Evolutionary conservation across 2,888 invertebrate genomes (phyloP), one percentile per base, ranked within the genome.

Genomic region (Cephus nigrinus): DNA sequence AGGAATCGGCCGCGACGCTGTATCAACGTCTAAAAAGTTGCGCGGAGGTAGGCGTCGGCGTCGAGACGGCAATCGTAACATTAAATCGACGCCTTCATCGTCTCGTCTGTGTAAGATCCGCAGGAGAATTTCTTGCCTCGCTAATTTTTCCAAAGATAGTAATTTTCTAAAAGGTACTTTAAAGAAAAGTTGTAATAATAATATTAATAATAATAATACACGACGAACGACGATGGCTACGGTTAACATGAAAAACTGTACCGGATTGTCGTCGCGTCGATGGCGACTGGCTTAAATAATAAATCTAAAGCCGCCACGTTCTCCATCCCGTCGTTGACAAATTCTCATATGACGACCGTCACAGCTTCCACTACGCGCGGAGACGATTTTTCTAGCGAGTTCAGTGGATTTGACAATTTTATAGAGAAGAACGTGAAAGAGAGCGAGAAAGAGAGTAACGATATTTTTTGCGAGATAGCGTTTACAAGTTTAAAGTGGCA

Each of bases 401-500:
- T 81, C 83, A 83, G 83, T 82, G 81, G 81, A 86, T 85, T 84
- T 82, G 81, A 84, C 85, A 87, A 86, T 90, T 88, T 89, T 88
- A 89, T 88, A 89, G 86, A 90, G 86, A 86, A 86, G 81, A 81
- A 81, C 78, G 82, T 78, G 69, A 78, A 68, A 76, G 83, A 83
- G 69, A 78, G 75, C 73, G 74, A 71, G 40, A 34, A 76, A 71
- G 15, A 71, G 75, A 73, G 82, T 79, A 86, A 84, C 79, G 80
- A 89, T 90, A 89, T 90, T 91, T 90, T 91, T 90, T 87, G 88
- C 87, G 88, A 87, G 81, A 86, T 87, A 90, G 87, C 84, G 80
- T 89, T 88, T 88, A 87, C 86, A 82, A 83, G 80, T 82, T 80
- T 85, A 79, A 83, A 85, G 86, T 84, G 73, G 83, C 0, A 80